Evolutionary conservation across 1,140 invertebrate species (phyloP), one percentile per base, ranked within the genome.

Genomic region (Orius insidiosus): DNA sequence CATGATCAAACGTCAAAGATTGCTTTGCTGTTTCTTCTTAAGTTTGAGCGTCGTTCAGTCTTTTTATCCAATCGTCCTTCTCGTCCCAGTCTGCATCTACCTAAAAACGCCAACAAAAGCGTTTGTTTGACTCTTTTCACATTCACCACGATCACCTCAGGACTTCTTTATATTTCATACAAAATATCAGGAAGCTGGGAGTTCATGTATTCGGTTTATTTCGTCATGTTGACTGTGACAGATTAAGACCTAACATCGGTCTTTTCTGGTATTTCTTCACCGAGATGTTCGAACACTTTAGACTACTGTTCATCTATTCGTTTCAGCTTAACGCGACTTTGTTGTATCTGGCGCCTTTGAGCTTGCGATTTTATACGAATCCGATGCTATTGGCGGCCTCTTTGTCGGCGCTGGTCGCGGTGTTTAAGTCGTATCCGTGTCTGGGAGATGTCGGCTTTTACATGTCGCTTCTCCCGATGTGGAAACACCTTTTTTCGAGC

Each of bases 221-320:
- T 80, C 34, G 87, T 85, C 57, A 83, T 85, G 81, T 69, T 86
- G 45, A 74, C 73, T 38, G 87, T 95, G 14, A 85, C 87, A 15
- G 93, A 98, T 67, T 98, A 38, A 83, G 87, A 53, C 95, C 95
- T 15, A 98, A 98, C 60, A 86, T 96, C 57, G 95, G 95, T 2
- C 65, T 98, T 0, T 98, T 96, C 62, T 99, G 95, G 95, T 98
- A 98, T 61, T 98, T 98, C 62, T 98, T 98, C 59, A 96, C 90
- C 0, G 94, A 98, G 69, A 95, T 98, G 87, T 99, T 99, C 72
- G 93, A 98, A 56, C 94, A 98, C 63, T 98, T 98, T 58, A 74
- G 88, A 42, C 69, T 80, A 47, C 76, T 98, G 52, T 99, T 98
- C 66, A 77, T 97, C 1, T 93, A 80, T 57, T 85, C 89, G 49